Percentiles rank a stretch among this genome's conserved stretches.
These are phyloP conservation scores for Lophochroa leadbeateri DNA, from an alignment of 2,113 vertebrate genomes.

Conservation along the genomic window DNA sequence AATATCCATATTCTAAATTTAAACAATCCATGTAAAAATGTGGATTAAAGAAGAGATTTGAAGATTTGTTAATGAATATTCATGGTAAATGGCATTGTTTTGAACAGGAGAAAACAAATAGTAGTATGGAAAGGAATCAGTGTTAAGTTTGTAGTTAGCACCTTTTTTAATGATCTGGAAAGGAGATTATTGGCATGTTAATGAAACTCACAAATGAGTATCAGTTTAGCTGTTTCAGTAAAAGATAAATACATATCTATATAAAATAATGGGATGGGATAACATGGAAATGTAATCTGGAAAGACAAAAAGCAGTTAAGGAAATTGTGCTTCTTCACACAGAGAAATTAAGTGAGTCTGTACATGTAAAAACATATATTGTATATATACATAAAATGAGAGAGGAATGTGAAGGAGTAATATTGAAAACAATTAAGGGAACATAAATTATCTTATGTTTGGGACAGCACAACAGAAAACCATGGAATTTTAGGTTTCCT, in stretches of 20 bases:
- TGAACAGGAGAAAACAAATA: not conserved
- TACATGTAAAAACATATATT: not conserved
- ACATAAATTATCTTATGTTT: not conserved
- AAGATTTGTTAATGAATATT: not conserved
- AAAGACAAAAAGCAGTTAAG: not conserved
- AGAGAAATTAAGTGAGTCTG: not conserved
- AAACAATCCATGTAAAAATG: not conserved
- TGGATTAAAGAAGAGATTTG: not conserved
- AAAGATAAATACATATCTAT: not conserved
- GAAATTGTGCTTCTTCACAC: not conserved
- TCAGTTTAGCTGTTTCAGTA: not conserved
- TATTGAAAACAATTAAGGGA: not conserved
- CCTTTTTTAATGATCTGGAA: slow-evolving; percentile 31
- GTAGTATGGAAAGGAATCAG: not conserved
- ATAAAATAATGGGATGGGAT: not conserved
- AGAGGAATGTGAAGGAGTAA: not conserved
- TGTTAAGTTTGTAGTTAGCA: not conserved
- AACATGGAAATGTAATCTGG: not conserved
- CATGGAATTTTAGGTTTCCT: not conserved
- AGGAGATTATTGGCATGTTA: not conserved
- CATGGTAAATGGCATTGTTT: not conserved
- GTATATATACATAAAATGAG: not conserved
- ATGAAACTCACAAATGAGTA: not conserved
- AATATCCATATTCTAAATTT: not conserved
- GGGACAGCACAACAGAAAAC: not conserved